Base-by-base conservation (phyloP, 2,888 invertebrate species). In the Mystacides longicornis region DNA sequence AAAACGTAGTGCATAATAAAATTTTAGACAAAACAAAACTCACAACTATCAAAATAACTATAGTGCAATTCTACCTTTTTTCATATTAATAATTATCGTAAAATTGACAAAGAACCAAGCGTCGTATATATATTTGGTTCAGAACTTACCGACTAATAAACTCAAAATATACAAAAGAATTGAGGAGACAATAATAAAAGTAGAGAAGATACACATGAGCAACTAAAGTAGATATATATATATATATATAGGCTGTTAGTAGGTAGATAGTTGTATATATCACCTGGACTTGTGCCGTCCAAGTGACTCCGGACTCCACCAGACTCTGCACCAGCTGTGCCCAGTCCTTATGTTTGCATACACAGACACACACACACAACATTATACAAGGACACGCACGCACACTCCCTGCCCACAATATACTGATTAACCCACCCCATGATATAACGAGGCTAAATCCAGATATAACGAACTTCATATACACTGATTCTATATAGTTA, bases 271-370 rank as follows among this genome's bases (percentile, higher is more conserved):
- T 33, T 27, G 61, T 64, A 66, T 67, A 67, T 69, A 71, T 82
- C 81, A 87, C 86, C 82, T 82, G 82, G 71, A 82, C 77, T 79
- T 86, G 85, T 69, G 86, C 84, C 78, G 85, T 86, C 81, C 86
- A 86, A 75, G 85, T 84, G 81, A 86, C 87, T 76, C 86, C 87
- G 69, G 86, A 85, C 78, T 87, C 88, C 79, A 87, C 83, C 74
- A 88, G 84, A 76, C 86, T 86, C 81, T 87, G 87, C 78, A 88
- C 86, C 81, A 88, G 77, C 81, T 87, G 87, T 79, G 85, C 86
- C 87, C 87, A 88, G 80, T 87, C 88, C 88, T 88, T 78, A 67
- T 69, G 56, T 42, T 42, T n/a, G 37, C 37, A 37, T 37, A 37
- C 16, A 37, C 56, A 54, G 52, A 49, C 37, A 54, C 58, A n/a